Evolutionary conservation across 2,113 vertebrate genomes (phyloP), one percentile per base, ranked within the genome.

Genomic region (Atractosteus spatula): DNA sequence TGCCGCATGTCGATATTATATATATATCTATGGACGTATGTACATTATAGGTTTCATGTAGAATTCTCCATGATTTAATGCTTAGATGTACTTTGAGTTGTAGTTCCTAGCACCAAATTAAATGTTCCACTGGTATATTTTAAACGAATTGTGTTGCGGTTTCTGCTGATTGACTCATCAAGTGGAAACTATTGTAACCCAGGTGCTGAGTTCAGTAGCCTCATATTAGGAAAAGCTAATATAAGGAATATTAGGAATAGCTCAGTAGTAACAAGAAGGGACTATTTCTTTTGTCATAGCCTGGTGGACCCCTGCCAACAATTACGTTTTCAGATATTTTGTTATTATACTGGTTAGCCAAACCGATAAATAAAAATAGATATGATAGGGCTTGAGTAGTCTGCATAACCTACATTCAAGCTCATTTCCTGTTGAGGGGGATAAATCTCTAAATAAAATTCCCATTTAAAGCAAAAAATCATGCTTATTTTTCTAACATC

Each of bases 131-230:
- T 79, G 80, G 83, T 87, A 81, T 79, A 77, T 86, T 87, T 89
- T 91, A 91, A 70, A 63, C 82, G 81, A 61, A 44, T 73, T 79
- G 75, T 77, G 88, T 89, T 75, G 85, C 85, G 86, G 91, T 86
- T 79, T 77, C 74, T 83, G 78, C 77, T 62, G 74, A 71, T 89
- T 87, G 89, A 90, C 89, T 88, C 85, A 71, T 86, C 81, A 87
- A 89, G 90, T 84, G 88, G 85, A 89, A 91, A 89, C 84, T 86
- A 81, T 85, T 84, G 89, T 89, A 89, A 91, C 88, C 89, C 91
- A 92, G 91, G 91, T 92, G 91, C 89, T 83, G 85, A 86, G 87
- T 87, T 88, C 87, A 88, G 86, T 84, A 86, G 83, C 84, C 87
- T 82, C 83, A 77, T 90, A 88, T 89, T 90, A 85, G 87, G 80